Percentiles rank a stretch among this genome's conserved stretches.
phyloP scores from a whole-genome alignment of 2,797 vertebrate genomes.

The Silurus lanzhouensis region DNA sequence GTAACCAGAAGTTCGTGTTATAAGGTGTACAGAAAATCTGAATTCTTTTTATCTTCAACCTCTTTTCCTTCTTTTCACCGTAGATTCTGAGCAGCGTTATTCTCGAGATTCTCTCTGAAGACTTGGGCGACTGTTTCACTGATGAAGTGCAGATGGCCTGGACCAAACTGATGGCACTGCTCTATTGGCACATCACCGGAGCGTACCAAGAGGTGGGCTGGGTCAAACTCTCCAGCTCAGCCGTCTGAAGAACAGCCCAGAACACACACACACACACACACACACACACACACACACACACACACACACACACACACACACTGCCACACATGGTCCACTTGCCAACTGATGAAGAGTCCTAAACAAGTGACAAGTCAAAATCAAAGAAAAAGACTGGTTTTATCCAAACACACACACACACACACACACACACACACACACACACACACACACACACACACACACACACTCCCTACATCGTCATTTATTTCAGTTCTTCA shows the following conservation, averaged over 20 bases:
- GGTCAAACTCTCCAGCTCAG: constrained; percentile 88
- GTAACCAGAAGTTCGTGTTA: neutral
- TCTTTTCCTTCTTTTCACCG: constrained; percentile 26
- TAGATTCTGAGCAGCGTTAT: constrained; percentile 91
- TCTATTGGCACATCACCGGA: constrained; percentile 90
- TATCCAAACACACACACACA: constrained; percentile 9
- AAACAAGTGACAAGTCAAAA: neutral
- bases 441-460: constrained; percentile 17
- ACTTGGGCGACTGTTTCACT: constrained; percentile 87
- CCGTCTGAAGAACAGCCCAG: constrained; percentile 68
- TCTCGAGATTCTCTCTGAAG: constrained; percentile 89
- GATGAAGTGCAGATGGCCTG: constrained; percentile 88
- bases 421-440: neutral
- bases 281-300: neutral
- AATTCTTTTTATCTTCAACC: neutral
- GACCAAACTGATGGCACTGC: constrained; percentile 87
- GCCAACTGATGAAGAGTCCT: neutral
- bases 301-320: constrained; percentile 8
- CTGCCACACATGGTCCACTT: constrained; percentile 38
- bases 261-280: constrained; percentile 12
- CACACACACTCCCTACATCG: neutral
- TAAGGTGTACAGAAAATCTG: neutral
- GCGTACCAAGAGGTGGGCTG: constrained; percentile 96
- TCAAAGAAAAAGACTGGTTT: constrained; percentile 17
- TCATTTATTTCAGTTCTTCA: neutral